Base-by-base conservation (phyloP, 2,888 invertebrate species). In the Odontocolon sp. region DNA sequence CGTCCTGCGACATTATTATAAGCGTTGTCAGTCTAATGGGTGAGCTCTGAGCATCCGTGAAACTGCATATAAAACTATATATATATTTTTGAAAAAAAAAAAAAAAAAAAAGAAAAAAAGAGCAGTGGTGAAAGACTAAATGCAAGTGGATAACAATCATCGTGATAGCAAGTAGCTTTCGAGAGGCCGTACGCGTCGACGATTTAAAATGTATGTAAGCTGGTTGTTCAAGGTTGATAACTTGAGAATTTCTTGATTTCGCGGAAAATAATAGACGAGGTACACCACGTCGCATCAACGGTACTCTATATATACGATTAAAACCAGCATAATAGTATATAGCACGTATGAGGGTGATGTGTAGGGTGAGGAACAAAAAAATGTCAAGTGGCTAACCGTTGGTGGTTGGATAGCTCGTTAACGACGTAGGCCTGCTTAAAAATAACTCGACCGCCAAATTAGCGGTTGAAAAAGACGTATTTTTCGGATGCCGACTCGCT, bases 371-470 rank as follows among this genome's bases (percentile, higher is more conserved):
- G 9, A n/a, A 16, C 54, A 23, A 63, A 63, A 66, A 71, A 70
- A 64, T 52, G 57, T 45, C 33, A 57, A 64, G 77, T 56, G 56
- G 54, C 57, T 28, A 59, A 61, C 18, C 47, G 56, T 42, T 59
- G 80, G 81, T 80, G 80, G 84, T 79, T 80, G 81, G 79, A 69
- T 68, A 76, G 82, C 85, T 86, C 85, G 83, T 86, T 85, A 85
- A 83, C 57, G 69, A 63, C 78, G 82, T 78, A 47, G 80, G 70
- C 71, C 63, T 78, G 78, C 76, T 84, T 79, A 83, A 85, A 85
- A 85, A 85, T 85, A 85, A 81, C 82, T 77, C 82, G 77, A 78
- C 79, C 82, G 72, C 77, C 78, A 83, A 86, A 85, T 86, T 83
- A 85, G 79, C 79, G 72, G 36, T 33, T 56, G 14, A 28, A 28